These are phyloP conservation scores for Himalopsyche tibetana DNA, from an alignment of 2,888 invertebrate genomes.

Conservation along the genomic window DNA sequence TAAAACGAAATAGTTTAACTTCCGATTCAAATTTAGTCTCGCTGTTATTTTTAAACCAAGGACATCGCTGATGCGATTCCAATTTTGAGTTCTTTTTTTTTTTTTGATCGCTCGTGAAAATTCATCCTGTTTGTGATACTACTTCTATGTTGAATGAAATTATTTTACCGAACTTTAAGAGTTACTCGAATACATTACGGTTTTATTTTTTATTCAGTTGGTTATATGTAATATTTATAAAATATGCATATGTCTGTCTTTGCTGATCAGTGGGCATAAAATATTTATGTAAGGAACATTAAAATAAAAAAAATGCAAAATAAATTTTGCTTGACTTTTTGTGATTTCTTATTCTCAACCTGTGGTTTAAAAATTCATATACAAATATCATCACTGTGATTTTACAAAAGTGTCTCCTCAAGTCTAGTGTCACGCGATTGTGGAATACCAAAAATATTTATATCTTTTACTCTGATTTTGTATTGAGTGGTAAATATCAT, in stretches of 20 bases:
- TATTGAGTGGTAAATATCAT: not conserved
- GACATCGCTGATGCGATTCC: not conserved
- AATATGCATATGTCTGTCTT: slow-evolving; percentile 62
- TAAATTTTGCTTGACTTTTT: slow-evolving; percentile 64
- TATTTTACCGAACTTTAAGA: slow-evolving; percentile 31
- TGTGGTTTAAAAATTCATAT: slow-evolving; percentile 12
- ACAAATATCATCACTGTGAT: slow-evolving; percentile 4
- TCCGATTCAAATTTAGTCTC: slow-evolving; percentile 37
- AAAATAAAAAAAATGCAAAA: slow-evolving; percentile 65
- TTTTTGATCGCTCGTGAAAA: slow-evolving; percentile 60
- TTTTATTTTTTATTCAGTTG: slow-evolving; percentile 54
- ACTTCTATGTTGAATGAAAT: slow-evolving; percentile 54
- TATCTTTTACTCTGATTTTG: not conserved
- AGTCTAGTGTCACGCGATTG: slow-evolving; percentile 3
- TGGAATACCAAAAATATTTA: slow-evolving; percentile 19
- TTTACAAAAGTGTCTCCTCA: slow-evolving; percentile 17
- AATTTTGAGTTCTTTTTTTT: slow-evolving; percentile 36
- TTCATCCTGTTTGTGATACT: slow-evolving; percentile 58
- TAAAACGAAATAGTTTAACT: slow-evolving; percentile 56
- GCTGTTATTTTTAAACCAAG: slow-evolving; percentile 41
- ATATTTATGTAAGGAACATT: slow-evolving; percentile 65
- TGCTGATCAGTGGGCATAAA: slow-evolving; percentile 66
- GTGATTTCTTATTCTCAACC: slow-evolving; percentile 57
- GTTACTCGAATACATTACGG: slow-evolving; percentile 45
- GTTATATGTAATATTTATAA: slow-evolving; percentile 64